These are phyloP conservation scores for Progne subis DNA, from an alignment of 2,113 vertebrate species.

Conservation along the genomic window DNA sequence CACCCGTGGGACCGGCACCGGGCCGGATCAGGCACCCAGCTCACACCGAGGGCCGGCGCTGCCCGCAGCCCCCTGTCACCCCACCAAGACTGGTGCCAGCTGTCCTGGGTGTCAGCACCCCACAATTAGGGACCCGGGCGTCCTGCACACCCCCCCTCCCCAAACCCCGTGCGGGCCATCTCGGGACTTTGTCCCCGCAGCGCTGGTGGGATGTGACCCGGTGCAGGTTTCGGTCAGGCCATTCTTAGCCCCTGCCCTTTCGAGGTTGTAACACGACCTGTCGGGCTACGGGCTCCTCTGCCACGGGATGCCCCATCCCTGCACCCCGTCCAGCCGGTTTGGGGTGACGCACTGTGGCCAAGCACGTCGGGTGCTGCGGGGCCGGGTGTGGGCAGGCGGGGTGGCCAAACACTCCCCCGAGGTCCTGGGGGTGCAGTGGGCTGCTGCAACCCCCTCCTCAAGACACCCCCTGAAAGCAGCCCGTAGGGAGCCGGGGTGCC, in stretches of 20 bases:
- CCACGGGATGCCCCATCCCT: background rate
- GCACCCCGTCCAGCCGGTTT: conserved; percentile 32
- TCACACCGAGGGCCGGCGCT: fast-evolving
- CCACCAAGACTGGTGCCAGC: background rate
- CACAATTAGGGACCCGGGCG: fast-evolving
- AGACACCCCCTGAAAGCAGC: background rate
- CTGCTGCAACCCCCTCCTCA: background rate
- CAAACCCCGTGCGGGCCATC: background rate
- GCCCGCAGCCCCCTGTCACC: too few relatives aligned
- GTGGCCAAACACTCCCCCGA: background rate
- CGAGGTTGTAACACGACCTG: conserved; percentile 37
- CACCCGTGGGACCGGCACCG: background rate
- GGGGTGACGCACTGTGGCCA: conserved; percentile 23
- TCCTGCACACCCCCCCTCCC: background rate
- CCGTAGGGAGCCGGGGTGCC: fast-evolving
- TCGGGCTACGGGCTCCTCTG: background rate
- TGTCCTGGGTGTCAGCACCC: background rate
- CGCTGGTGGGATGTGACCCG: background rate
- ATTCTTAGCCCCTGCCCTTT: conserved; percentile 61
- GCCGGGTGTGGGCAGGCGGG: background rate
- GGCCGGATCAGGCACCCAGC: fast-evolving
- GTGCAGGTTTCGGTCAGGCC: conserved; percentile 22
- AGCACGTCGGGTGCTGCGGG: background rate
- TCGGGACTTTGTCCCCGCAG: background rate
- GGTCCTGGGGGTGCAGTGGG: background rate